These are phyloP conservation scores for Amblyopsis hoosieri DNA, from an alignment of 2,797 vertebrate species.

Conservation along the genomic window DNA sequence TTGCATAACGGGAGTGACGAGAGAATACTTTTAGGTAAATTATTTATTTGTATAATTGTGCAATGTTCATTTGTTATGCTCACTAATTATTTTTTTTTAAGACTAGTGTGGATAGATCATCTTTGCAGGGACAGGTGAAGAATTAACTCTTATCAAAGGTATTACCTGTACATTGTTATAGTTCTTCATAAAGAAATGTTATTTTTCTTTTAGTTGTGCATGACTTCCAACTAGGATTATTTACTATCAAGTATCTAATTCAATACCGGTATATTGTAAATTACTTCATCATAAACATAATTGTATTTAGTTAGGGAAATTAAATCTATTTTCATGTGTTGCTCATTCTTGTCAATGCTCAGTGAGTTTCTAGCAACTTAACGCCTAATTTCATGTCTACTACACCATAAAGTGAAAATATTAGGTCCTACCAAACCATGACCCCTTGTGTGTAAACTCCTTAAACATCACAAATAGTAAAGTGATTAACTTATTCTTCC, in stretches of 20 bases:
- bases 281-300: no score
- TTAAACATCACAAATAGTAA: constrained; percentile 54
- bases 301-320: no score
- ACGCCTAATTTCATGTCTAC: no score
- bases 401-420: no score
- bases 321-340: no score
- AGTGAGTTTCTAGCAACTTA: no score
- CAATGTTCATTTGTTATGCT: constrained; percentile 4
- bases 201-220: constrained; percentile 4
- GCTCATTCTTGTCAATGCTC: no score
- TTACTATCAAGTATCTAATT: no score
- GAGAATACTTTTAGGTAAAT: neutral
- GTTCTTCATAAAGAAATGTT: neutral
- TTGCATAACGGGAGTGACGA: neutral
- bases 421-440: neutral
- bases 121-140: constrained; percentile 18
- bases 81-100: neutral
- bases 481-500: constrained; percentile 14
- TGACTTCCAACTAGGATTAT: constrained; percentile 10
- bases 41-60: constrained; percentile 13
- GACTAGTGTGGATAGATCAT: constrained; percentile 13
- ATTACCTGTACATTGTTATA: constrained; percentile 13
- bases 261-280: no score
- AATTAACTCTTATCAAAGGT: constrained; percentile 19
- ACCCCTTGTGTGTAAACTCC: neutral